Base-by-base conservation (phyloP, 1,140 invertebrate species). In the Microplitis mediator region DNA sequence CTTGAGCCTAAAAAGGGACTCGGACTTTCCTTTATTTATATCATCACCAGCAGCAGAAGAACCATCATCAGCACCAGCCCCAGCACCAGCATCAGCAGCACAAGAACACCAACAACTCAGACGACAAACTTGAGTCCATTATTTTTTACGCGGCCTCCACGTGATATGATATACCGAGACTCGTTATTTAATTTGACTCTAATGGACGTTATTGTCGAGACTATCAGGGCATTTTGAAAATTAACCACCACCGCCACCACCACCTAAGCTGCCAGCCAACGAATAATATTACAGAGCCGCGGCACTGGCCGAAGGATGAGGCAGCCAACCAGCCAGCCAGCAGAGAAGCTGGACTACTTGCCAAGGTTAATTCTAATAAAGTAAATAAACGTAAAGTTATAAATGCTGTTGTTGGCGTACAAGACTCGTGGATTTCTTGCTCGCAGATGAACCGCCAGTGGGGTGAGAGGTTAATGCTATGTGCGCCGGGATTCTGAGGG, bases 351-450 rank as follows among this genome's bases (percentile, higher is more conserved):
- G 65, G 56, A 77, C 75, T 79, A 45, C 39, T 58, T 31, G 56
- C 56, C 56, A 58, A 58, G 56, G 81, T 85, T 84, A 79, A 78
- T 84, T 84, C 79, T 81, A 79, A 81, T 85, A 83, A 83, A 76
- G 65, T 56, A 80, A 82, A 74, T 74, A 83, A 82, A 80, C 69
- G 73, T 76, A 56, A 79, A 84, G 78, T 82, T 81, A 80, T 76
- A 77, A 75, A 84, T 78, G 78, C 77, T 77, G 71, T 75, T 71
- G 14, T 56, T 70, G 67, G 58, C 60, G 54, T 56, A 66, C 51
- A 52, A 23, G 36, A 45, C 34, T 23, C 8, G 63, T 45, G 36
- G 36, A 45, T 39, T 35, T 32, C 45, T 32, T 23, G n/a, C 34
- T 36, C 5, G 31, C 35, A 14, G 31, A 14, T n/a, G 11, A 63